phyloP scores from a whole-genome alignment of 2,797 vertebrate genomes.

The Gambusia yucatana region DNA sequence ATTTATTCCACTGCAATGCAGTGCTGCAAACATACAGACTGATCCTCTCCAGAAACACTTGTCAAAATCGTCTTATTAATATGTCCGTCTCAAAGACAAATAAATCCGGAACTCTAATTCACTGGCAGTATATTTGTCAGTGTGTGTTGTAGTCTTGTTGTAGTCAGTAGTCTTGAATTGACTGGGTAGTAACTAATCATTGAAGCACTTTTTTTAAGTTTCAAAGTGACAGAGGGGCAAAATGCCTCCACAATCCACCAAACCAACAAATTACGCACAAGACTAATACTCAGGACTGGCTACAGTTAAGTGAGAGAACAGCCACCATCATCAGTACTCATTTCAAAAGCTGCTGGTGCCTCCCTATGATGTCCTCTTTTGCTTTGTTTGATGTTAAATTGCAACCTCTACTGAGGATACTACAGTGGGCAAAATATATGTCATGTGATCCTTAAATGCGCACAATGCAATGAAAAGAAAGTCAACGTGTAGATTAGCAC shows the following conservation, averaged over 20 bases:
- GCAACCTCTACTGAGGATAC: neutral
- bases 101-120: constrained; percentile 44
- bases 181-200: constrained; percentile 56
- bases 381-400: constrained; percentile 11
- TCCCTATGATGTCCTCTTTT: constrained; percentile 9
- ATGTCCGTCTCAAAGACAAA: constrained; percentile 30
- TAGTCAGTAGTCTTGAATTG: constrained; percentile 53
- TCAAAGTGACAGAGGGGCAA: constrained; percentile 67
- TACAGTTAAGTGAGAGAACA: constrained; percentile 51
- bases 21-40: constrained; percentile 23
- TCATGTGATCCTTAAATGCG: neutral
- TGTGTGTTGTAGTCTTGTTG: too few species aligned
- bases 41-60: neutral
- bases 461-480: neutral
- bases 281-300: constrained; percentile 41
- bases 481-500: neutral
- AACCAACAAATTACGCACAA: constrained; percentile 48
- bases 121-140: constrained; percentile 53
- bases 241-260: constrained; percentile 60
- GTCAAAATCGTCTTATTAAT: constrained; percentile 5
- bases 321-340: constrained; percentile 35
- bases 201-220: constrained; percentile 61
- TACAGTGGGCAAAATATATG: neutral
- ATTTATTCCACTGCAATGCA: constrained; percentile 29
- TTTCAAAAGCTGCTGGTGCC: constrained; percentile 19